Conservation (phyloP, 2,113 vertebrate species). For the Cnemophilus loriae region DNA sequence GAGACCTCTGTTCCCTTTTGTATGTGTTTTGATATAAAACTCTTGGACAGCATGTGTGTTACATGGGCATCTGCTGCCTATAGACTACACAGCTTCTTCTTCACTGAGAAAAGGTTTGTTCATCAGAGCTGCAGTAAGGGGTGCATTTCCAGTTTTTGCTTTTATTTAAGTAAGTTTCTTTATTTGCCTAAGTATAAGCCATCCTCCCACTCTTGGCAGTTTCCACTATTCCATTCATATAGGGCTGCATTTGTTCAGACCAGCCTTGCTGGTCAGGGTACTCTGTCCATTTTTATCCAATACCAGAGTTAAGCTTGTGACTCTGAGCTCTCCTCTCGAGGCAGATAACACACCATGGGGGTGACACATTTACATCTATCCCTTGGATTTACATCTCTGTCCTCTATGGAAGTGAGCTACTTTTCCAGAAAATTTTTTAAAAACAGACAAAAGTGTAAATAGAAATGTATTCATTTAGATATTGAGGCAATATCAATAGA, state of each 20-base stretch:
- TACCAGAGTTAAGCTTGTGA: neutral
- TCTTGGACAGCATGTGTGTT: neutral
- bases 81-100: neutral
- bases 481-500: neutral
- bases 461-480: neutral
- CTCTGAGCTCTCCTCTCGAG: neutral
- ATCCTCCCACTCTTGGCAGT: neutral
- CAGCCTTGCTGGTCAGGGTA: neutral
- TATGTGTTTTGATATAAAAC: neutral
- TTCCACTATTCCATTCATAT: neutral
- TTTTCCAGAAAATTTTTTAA: neutral
- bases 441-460: neutral
- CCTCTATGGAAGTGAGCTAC: neutral
- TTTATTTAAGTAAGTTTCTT: neutral
- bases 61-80: neutral
- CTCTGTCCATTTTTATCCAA: neutral
- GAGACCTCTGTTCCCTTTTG: neutral
- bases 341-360: neutral
- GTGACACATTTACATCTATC: accelerated
- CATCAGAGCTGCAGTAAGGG: neutral
- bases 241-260: neutral
- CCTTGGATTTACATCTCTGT: neutral
- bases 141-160: neutral
- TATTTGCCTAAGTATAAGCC: neutral
- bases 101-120: neutral